Conservation (phyloP, 2,888 invertebrate species). For the Melinopterus prodromus region DNA sequence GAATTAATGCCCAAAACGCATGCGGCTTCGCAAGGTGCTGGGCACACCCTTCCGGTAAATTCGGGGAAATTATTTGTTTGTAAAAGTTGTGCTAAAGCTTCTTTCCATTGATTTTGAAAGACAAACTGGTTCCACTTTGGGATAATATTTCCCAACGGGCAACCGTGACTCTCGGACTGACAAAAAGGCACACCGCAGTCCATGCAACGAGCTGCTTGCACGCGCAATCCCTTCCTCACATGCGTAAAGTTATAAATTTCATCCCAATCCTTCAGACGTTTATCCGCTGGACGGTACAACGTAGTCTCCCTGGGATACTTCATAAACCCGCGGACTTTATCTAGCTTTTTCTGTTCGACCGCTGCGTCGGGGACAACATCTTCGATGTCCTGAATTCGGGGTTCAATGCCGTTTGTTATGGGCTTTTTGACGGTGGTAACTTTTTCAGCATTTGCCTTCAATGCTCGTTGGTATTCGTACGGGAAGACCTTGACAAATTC, state of each 20-base stretch:
- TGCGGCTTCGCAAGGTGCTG: constrained; percentile 98
- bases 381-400: constrained; percentile 78
- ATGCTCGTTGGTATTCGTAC: constrained; percentile 91
- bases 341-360: constrained; percentile 81
- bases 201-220: constrained; percentile 97
- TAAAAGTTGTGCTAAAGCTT: constrained; percentile 89
- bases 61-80: constrained; percentile 99
- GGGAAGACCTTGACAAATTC: constrained; percentile 96
- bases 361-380: constrained; percentile 83
- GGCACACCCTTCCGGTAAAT: constrained; percentile 76
- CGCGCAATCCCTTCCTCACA: constrained; percentile 87
- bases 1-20: constrained; percentile 95
- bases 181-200: constrained; percentile 99
- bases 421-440: constrained; percentile 39
- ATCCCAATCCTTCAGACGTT: constrained; percentile 93
- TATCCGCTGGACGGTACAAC: constrained; percentile 85
- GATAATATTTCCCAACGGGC: constrained; percentile 97
- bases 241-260: constrained; percentile 92
- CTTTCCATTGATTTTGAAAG: constrained; percentile 93
- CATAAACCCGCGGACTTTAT: constrained; percentile 85
- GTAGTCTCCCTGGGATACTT: constrained; percentile 92
- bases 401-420: constrained; percentile 52
- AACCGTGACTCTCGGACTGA: constrained; percentile 89
- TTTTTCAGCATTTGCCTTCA: constrained; percentile 68
- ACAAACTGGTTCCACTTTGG: constrained; percentile 99